Conservation (phyloP, 2,888 invertebrate species). For the Coenonympha glycerion region DNA sequence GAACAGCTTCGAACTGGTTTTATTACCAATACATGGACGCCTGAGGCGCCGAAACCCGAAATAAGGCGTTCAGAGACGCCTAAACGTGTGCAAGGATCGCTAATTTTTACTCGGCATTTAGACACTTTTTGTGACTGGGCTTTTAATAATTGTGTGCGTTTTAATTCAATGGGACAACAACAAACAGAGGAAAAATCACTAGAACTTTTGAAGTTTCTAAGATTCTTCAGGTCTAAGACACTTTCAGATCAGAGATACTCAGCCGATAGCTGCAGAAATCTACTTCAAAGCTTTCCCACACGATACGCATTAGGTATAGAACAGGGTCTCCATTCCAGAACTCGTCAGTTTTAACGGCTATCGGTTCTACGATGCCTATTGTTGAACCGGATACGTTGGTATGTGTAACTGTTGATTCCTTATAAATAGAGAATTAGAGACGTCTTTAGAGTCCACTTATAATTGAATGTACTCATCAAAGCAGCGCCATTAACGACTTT, state of each 20-base stretch:
- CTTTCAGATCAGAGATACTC: too few species aligned
- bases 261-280: not conserved
- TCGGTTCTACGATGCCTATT: not conserved
- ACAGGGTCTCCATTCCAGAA: not conserved
- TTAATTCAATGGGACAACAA: not conserved
- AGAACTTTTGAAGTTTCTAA: not conserved
- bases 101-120: conserved; percentile 8
- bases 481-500: too few species aligned
- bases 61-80: conserved; percentile 36
- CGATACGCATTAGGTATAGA: not conserved
- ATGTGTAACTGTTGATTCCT: too few species aligned
- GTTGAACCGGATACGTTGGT: too few species aligned
- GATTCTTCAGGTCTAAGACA: too few species aligned
- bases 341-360: not conserved
- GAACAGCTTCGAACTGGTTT: conserved; percentile 65
- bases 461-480: too few species aligned
- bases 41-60: conserved; percentile 49
- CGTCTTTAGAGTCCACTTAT: too few species aligned
- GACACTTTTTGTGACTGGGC: conserved; percentile 6
- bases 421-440: too few species aligned
- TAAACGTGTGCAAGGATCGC: conserved; percentile 38
- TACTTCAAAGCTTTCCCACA: not conserved
- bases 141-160: not conserved
- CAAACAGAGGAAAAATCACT: not conserved
- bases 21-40: conserved; percentile 39